Base-by-base conservation (phyloP, 2,797 vertebrate species). In the Falco cherrug region DNA sequence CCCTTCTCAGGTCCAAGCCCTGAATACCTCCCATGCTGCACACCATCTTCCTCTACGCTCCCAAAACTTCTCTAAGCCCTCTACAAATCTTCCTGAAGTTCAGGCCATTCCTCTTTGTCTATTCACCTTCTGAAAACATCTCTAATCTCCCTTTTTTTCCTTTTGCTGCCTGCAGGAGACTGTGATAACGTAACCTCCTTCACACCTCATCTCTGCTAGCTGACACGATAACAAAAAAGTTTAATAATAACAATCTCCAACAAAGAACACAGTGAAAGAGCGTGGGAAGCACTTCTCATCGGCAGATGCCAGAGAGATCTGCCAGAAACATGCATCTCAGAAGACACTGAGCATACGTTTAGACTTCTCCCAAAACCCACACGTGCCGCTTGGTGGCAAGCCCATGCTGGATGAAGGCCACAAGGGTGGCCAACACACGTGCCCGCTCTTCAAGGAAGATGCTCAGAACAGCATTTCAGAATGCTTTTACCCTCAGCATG, bases 181-280 rank as follows among this genome's bases (percentile, higher is more conserved):
- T 85, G 26, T 54, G 81, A 56, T 69, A 79, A 84, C 15, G 54
- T 54, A 87, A 43, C 88, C 41, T 89, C 74, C 50, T 93, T 85
- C 84, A 81, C 41, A 94, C n/a, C 56, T 90, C 90, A 64, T 64
- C 77, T 95, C 79, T 92, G 78, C 86, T 78, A 87, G 57, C 60
- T 89, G 86, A 83, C 88, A 61, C 3, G 8, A 25, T 65, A 93
- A 91, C 79, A 96, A 89, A 81, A 54, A 89, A 47, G 29, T 82
- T 90, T 69, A 79, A 89, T 87, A 94, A 73, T 31, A 94, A 94
- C 51, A 50, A 63, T 56, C 35, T 76, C 35, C 64, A 87, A 50
- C 64, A 84, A 90, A 74, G 19, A 93, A 67, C 57, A 70, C 7
- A 3, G 41, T 53, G 17, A 68, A 79, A 68, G 64, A 93, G 45